phyloP scores from a whole-genome alignment of 2,888 invertebrate genomes.

The Bimastos eiseni region DNA sequence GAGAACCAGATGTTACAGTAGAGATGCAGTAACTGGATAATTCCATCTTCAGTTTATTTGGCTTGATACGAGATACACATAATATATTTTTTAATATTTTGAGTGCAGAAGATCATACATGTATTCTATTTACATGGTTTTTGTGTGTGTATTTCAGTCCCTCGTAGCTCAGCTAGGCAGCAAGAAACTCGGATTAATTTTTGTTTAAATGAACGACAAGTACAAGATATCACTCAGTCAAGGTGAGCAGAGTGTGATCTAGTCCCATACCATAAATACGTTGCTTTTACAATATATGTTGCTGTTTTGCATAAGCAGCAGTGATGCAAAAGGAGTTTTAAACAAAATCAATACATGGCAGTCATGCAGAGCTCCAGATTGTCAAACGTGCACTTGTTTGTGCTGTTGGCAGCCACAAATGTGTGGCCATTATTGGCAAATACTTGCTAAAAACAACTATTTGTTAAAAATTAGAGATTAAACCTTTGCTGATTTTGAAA shows the following conservation, averaged over 20 bases:
- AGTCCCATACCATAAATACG: not conserved
- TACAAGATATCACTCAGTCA: constrained; percentile 85
- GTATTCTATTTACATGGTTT: not conserved
- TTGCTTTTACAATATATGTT: not conserved
- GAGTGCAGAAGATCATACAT: not conserved
- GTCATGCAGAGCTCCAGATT: no score
- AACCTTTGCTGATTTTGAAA: no score
- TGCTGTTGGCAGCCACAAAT: no score
- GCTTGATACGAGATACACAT: not conserved
- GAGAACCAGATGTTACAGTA: not conserved
- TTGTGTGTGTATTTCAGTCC: constrained; percentile 49
- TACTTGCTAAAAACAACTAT: no score
- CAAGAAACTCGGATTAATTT: constrained; percentile 86
- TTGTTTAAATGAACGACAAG: constrained; percentile 88
- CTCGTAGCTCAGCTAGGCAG: constrained; percentile 66
- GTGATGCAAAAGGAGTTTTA: no score
- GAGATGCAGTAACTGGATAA: not conserved
- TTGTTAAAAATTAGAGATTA: no score
- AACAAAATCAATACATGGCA: no score
- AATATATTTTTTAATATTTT: not conserved
- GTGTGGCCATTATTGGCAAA: no score
- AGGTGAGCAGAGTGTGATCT: constrained; percentile 59
- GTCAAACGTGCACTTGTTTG: no score
- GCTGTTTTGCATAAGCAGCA: no score
- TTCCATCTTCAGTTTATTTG: not conserved